phyloP scores from a whole-genome alignment of 2,888 invertebrate genomes.

The Aromia moschata region DNA sequence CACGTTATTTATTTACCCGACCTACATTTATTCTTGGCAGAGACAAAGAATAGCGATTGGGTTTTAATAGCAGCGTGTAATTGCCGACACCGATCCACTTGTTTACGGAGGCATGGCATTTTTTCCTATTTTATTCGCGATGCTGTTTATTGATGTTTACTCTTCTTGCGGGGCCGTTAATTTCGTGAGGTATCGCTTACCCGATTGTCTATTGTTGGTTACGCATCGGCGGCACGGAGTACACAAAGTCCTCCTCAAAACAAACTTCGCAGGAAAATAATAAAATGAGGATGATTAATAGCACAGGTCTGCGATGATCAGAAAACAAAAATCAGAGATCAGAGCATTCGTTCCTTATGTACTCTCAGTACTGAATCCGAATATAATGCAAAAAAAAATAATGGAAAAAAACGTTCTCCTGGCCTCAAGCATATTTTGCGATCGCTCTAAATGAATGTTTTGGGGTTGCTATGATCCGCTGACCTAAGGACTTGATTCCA shows the following conservation, averaged over 20 bases:
- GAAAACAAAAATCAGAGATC: too few species aligned
- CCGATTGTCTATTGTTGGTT: not conserved
- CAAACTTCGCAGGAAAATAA: not conserved
- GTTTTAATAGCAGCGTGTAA: conserved; percentile 16
- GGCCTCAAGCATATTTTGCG: too few species aligned
- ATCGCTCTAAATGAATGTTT: too few species aligned
- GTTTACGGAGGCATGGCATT: conserved; percentile 13
- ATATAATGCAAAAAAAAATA: too few species aligned
- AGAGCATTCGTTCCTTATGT: too few species aligned
- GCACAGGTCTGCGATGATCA: too few species aligned
- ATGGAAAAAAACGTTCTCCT: too few species aligned
- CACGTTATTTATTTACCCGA: conserved; percentile 12
- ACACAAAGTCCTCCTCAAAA: not conserved
- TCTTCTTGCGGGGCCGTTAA: not conserved
- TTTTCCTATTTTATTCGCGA: conserved; percentile 13
- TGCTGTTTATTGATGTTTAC: conserved; percentile 5
- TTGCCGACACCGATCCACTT: conserved; percentile 8
- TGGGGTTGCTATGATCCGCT: too few species aligned
- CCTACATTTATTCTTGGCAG: conserved; percentile 2
- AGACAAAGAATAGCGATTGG: conserved; percentile 4
- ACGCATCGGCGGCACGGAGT: not conserved
- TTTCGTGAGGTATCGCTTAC: not conserved
- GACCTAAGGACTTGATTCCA: too few species aligned
- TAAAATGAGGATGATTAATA: too few species aligned
- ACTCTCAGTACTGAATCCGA: too few species aligned